Percentiles rank a stretch among this genome's conserved stretches.
These are phyloP conservation scores for Acleris holmiana DNA, from an alignment of 2,888 invertebrate genomes.

Conservation along the genomic window DNA sequence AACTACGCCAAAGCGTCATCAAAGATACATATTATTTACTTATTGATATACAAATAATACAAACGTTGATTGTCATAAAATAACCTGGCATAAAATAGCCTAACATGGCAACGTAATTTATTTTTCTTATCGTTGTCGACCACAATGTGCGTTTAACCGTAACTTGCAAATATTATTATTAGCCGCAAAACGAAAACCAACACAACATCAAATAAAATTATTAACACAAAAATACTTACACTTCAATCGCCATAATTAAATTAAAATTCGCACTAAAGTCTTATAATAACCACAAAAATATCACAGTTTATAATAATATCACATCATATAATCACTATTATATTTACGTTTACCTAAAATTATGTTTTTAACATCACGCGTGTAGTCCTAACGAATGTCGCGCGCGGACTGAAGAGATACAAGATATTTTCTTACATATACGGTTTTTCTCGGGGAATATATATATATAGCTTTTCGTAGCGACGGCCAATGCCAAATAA, in stretches of 20 bases:
- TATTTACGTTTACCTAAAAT: slow-evolving; percentile 21
- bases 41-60: too few species aligned
- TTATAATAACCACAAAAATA: slow-evolving; percentile 52
- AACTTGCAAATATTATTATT: too few species aligned
- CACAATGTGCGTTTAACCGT: too few species aligned
- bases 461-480: slow-evolving; percentile 12
- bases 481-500: slow-evolving; percentile 11
- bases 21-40: too few species aligned
- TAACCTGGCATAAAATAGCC: too few species aligned
- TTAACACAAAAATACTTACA: slow-evolving; percentile 57
- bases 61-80: too few species aligned
- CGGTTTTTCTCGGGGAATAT: slow-evolving; percentile 28
- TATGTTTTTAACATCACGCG: slow-evolving; percentile 40
- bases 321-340: slow-evolving; percentile 45
- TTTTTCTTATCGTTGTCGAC: too few species aligned
- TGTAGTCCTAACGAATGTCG: slow-evolving; percentile 32
- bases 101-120: too few species aligned
- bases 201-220: too few species aligned
- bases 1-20: too few species aligned
- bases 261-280: slow-evolving; percentile 47
- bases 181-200: too few species aligned
- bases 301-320: slow-evolving; percentile 60
- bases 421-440: slow-evolving; percentile 30
- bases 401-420: slow-evolving; percentile 45
- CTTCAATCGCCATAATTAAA: slow-evolving; percentile 64